These are phyloP conservation scores for Rhynchophorus ferrugineus DNA, from an alignment of 1,140 invertebrate genomes.

Conservation along the genomic window DNA sequence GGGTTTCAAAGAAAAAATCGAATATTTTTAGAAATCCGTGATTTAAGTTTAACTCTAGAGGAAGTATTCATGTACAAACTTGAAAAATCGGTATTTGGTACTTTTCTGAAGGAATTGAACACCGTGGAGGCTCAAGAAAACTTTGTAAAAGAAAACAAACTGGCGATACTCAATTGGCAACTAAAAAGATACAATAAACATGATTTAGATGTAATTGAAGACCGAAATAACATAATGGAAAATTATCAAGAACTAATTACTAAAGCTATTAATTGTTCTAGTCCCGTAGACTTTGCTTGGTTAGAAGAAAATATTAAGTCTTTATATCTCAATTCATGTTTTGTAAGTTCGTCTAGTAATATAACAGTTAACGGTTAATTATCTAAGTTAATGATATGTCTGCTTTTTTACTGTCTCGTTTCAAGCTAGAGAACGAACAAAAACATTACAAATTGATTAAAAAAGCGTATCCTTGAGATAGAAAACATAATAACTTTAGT, in stretches of 20 bases:
- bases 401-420: no score
- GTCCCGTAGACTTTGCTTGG: slow-evolving; percentile 25
- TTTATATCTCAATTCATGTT: slow-evolving; percentile 17
- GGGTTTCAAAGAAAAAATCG: slow-evolving; percentile 15
- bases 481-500: no score
- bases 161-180: slow-evolving; percentile 26
- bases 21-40: slow-evolving; percentile 5
- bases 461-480: no score
- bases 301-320: slow-evolving; percentile 22
- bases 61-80: slow-evolving; percentile 20
- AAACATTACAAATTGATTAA: no score
- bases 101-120: slow-evolving; percentile 27
- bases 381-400: no score
- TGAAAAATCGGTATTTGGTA: slow-evolving; percentile 26
- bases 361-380: not conserved
- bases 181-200: slow-evolving; percentile 19
- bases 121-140: slow-evolving; percentile 22
- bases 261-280: slow-evolving; percentile 21
- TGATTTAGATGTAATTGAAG: slow-evolving; percentile 16
- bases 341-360: slow-evolving; percentile 12
- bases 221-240: slow-evolving; percentile 22
- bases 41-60: slow-evolving; percentile 22
- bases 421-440: no score
- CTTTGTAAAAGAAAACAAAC: slow-evolving; percentile 27
- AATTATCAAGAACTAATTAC: slow-evolving; percentile 19